phyloP scores from a whole-genome alignment of 2,888 invertebrate species.

The Vannuccia rotundouncinata region DNA sequence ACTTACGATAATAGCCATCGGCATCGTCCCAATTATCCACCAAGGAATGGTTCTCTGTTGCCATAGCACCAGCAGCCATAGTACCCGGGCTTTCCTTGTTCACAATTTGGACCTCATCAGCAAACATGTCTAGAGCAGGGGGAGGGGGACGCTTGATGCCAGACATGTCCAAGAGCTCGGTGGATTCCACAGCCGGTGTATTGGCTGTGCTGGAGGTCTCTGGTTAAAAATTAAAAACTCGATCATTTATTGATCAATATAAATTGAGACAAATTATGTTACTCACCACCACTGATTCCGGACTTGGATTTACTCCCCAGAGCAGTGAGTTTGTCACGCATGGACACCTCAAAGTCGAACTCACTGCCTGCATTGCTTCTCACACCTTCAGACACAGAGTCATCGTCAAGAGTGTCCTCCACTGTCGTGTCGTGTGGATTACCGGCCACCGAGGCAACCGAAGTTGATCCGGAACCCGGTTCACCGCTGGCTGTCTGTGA shows the following conservation, averaged over 20 bases:
- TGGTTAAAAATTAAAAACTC: neutral
- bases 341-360: neutral
- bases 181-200: neutral
- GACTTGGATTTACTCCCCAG: too few relatives aligned
- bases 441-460: too few relatives aligned
- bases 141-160: neutral
- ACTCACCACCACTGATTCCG: too few relatives aligned
- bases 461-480: neutral
- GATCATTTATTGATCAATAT: too few relatives aligned
- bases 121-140: slow-evolving; percentile 37
- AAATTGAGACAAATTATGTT: too few relatives aligned
- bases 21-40: slow-evolving; percentile 99
- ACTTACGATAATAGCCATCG: slow-evolving; percentile 86
- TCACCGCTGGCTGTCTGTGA: neutral
- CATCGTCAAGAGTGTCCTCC: neutral
- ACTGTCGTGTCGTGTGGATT: neutral
- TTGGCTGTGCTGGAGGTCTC: neutral
- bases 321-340: neutral
- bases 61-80: slow-evolving; percentile 41
- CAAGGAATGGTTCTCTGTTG: slow-evolving; percentile 75
- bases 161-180: neutral
- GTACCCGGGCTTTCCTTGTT: slow-evolving; percentile 31
- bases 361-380: neutral
- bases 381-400: neutral
- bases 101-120: slow-evolving; percentile 35